Percentiles rank a stretch among this genome's conserved stretches.
These are phyloP conservation scores for Phyllopteryx taeniolatus DNA, from an alignment of 2,113 vertebrate genomes.

Conservation along the genomic window DNA sequence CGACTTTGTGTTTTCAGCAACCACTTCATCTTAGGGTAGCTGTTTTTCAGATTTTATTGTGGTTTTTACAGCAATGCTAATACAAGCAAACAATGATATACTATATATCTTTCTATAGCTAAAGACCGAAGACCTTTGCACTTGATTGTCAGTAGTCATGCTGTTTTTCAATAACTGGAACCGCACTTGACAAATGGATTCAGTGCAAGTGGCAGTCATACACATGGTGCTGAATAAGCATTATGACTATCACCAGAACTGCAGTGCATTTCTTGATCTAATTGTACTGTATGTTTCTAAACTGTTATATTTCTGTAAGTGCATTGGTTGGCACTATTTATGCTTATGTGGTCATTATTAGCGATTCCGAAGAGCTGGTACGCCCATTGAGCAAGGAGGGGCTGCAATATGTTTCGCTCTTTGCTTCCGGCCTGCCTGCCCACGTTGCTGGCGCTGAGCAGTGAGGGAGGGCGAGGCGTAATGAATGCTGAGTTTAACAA, in stretches of 20 bases:
- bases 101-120: background rate
- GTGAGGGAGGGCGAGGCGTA: conserved; percentile 14
- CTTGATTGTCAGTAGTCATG: background rate
- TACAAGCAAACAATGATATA: background rate
- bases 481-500: conserved; percentile 53
- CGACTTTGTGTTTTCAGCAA: background rate
- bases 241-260: background rate
- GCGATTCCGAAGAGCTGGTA: conserved; percentile 34
- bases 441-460: conserved; percentile 9
- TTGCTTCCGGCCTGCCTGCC: background rate
- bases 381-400: conserved; percentile 33
- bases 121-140: background rate
- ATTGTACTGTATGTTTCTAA: conserved; percentile 6
- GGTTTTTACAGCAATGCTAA: background rate
- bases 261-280: background rate
- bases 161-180: background rate
- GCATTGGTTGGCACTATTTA: background rate
- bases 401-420: conserved; percentile 38
- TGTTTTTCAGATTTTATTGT: background rate
- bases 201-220: background rate
- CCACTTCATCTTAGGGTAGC: background rate
- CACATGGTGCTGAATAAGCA: conserved; percentile 6
- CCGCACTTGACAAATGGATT: background rate
- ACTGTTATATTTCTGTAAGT: conserved; percentile 2
- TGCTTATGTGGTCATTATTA: background rate